Evolutionary conservation across 1,140 invertebrate species (phyloP).

Genomic region (Conopomorpha cramerella): DNA sequence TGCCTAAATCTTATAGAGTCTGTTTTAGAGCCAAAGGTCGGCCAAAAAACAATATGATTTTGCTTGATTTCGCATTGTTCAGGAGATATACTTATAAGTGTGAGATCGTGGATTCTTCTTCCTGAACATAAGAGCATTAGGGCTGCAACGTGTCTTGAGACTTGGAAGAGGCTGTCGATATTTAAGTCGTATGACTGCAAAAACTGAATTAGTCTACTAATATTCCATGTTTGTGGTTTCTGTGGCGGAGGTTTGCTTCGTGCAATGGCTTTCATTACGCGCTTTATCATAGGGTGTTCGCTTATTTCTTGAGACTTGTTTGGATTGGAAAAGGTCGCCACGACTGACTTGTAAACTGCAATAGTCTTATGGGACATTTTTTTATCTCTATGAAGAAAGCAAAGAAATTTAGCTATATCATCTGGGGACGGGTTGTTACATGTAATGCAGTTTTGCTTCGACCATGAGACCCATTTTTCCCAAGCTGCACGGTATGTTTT

Average conservation of each 20-base stretch:
- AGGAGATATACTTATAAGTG: conserved; percentile 5
- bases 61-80: conserved; percentile 1
- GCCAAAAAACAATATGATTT: conserved; percentile 10
- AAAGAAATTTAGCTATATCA: neutral
- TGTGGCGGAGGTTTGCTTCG: conserved; percentile 1
- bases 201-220: conserved; percentile 4
- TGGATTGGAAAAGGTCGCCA: conserved; percentile 14
- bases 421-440: too few species aligned
- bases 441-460: too few species aligned
- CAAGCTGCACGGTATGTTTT: neutral
- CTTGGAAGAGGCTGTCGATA: conserved; percentile 3
- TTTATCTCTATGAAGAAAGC: neutral
- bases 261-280: conserved; percentile 11
- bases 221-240: conserved; percentile 10
- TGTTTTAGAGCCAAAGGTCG: conserved; percentile 12
- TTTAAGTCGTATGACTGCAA: neutral
- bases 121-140: conserved; percentile 12
- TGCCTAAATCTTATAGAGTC: conserved; percentile 6
- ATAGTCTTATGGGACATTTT: conserved; percentile 17
- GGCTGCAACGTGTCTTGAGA: conserved; percentile 6
- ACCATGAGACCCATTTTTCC: neutral
- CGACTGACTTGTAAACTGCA: conserved; percentile 20
- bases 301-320: conserved; percentile 2
- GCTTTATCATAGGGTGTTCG: conserved; percentile 8
- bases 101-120: conserved; percentile 11